A percentile compares a stretch with the other conserved stretches of the same genome.
Conservation (phyloP, 92 coral and sea anemone species). For the Heliopora coerulea region DNA sequence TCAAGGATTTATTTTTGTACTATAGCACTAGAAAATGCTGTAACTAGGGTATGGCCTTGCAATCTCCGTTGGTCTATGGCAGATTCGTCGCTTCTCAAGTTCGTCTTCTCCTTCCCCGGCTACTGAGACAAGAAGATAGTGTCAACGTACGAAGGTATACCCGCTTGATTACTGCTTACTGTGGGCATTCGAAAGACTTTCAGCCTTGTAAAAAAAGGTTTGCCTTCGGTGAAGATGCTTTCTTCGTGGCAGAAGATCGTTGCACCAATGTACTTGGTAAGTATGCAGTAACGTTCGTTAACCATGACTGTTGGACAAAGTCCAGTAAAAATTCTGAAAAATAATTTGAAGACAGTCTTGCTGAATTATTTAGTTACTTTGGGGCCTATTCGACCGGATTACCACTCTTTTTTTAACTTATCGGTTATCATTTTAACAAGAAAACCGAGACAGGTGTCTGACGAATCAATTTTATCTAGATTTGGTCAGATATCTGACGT, state of each 20-base stretch:
- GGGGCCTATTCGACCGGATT: not conserved
- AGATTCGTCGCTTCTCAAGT: slow-evolving; percentile 82
- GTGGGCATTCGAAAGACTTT: slow-evolving; percentile 91
- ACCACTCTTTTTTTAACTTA: too few relatives aligned
- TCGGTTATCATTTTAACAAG: too few relatives aligned
- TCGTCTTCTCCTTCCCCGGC: slow-evolving; percentile 69
- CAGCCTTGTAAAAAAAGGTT: slow-evolving; percentile 61
- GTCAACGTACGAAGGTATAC: slow-evolving; percentile 57
- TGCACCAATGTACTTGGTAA: slow-evolving; percentile 76
- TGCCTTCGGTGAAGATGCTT: slow-evolving; percentile 96
- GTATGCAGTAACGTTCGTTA: too few relatives aligned
- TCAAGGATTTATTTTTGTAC: not conserved
- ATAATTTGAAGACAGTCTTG: not conserved
- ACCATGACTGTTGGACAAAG: not conserved
- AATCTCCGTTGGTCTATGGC: slow-evolving; percentile 92
- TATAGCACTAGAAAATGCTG: not conserved
- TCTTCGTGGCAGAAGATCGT: slow-evolving; percentile 72
- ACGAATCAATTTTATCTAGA: too few relatives aligned
- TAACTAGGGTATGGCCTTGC: slow-evolving; percentile 72
- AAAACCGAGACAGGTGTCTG: too few relatives aligned
- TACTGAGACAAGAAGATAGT: slow-evolving; percentile 60
- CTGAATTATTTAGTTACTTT: not conserved
- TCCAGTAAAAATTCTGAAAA: not conserved
- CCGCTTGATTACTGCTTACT: slow-evolving; percentile 75
- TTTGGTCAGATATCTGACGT: too few relatives aligned